Evolutionary conservation across 53 echinoderm and acorn worm species (phyloP).

Genomic region (Temnopleurus reevesii): DNA sequence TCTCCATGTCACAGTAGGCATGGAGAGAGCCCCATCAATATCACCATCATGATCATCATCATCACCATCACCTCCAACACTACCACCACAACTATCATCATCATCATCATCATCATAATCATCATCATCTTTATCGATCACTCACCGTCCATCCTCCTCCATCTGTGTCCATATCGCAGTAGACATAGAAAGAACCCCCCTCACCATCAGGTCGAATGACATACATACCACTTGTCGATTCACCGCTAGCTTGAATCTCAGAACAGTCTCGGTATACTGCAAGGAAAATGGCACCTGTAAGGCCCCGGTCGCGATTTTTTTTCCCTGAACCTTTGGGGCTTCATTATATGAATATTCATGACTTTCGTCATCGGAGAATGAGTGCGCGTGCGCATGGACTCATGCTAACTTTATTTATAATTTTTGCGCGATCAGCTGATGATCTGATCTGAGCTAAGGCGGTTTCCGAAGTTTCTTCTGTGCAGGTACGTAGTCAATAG

Average conservation of each 20-base stretch:
- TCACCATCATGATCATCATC: no score
- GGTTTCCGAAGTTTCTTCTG: background rate
- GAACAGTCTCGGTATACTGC: conserved; percentile 81
- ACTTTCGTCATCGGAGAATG: background rate
- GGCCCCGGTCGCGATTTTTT: no score
- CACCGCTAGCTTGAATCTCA: conserved; percentile 59
- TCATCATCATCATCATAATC: no score
- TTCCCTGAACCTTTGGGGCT: no score
- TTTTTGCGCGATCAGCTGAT: background rate
- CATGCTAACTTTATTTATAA: no score
- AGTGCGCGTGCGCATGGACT: background rate
- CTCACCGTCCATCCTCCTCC: conserved; percentile 90
- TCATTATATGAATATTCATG: background rate
- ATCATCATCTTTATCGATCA: no score
- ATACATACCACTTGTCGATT: conserved; percentile 63
- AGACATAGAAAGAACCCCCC: conserved; percentile 71
- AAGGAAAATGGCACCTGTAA: no score
- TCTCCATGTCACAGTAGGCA: no score
- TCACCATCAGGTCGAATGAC: conserved; percentile 59
- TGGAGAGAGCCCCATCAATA: no score
- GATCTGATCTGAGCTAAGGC: no score
- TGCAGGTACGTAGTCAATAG: background rate
- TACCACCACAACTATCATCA: no score
- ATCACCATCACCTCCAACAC: no score
- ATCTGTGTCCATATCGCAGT: conserved; percentile 80